Percentiles rank a stretch among this genome's conserved stretches.
Conservation (phyloP, 2,797 vertebrate species). For the Sebastes variabilis region DNA sequence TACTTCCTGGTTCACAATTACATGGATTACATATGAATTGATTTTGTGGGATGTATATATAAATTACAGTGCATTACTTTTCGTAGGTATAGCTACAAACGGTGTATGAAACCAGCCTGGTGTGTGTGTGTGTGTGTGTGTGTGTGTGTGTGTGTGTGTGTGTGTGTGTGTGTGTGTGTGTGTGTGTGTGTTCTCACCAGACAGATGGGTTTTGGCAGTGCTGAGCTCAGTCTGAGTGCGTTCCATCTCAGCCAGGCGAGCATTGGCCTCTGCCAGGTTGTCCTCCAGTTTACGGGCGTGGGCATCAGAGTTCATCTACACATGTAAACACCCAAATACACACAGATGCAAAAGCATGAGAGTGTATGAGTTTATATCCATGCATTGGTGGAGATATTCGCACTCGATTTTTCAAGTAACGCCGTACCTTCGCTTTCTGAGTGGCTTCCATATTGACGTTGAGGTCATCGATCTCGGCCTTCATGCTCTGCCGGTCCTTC, state of each 20-base stretch:
- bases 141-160: too few relatives aligned
- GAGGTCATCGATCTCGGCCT: slow-evolving; percentile 78
- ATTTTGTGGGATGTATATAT: too few relatives aligned
- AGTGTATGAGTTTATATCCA: background rate
- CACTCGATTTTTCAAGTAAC: background rate
- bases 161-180: too few relatives aligned
- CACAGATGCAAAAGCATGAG: background rate
- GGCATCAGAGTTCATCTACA: slow-evolving; percentile 75
- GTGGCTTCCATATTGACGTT: slow-evolving; percentile 61
- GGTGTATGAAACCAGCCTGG: background rate
- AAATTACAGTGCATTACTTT: too few relatives aligned
- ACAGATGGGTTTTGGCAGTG: slow-evolving; percentile 70
- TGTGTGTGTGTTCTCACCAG: slow-evolving; percentile 59
- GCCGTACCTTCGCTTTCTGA: slow-evolving; percentile 74
- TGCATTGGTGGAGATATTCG: background rate
- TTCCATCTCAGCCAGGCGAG: slow-evolving; percentile 78
- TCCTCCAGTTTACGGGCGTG: slow-evolving; percentile 77
- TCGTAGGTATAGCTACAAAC: too few relatives aligned
- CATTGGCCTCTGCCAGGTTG: slow-evolving; percentile 74
- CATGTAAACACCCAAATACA: background rate
- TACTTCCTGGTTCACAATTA: too few relatives aligned
- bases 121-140: background rate
- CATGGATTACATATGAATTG: too few relatives aligned
- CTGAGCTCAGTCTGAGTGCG: slow-evolving; percentile 79
- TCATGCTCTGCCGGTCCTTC: slow-evolving; percentile 80